Evolutionary conservation across 2,113 vertebrate species (phyloP).

Genomic region (Sander vitreus): DNA sequence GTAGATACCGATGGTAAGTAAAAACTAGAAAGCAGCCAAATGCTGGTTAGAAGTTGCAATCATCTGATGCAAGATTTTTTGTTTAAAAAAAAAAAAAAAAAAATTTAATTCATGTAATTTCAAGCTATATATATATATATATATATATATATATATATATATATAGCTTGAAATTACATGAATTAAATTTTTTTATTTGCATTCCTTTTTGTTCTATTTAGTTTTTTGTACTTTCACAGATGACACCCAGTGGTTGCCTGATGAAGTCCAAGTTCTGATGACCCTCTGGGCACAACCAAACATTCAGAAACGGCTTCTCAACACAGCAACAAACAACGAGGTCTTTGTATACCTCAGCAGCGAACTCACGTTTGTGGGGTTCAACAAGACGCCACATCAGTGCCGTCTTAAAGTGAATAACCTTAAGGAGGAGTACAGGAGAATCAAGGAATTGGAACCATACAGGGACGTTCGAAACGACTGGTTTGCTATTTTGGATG

Average conservation of each 20-base stretch:
- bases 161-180: too few species aligned
- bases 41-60: background rate
- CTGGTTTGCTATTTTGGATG: conserved; percentile 54
- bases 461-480: background rate
- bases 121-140: background rate
- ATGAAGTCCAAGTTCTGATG: conserved; percentile 56
- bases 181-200: too few species aligned
- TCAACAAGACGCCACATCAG: conserved; percentile 34
- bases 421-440: conserved; percentile 39
- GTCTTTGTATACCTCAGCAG: conserved; percentile 42
- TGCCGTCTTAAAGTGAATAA: conserved; percentile 42
- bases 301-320: conserved; percentile 46
- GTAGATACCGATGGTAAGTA: conserved; percentile 16
- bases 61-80: background rate
- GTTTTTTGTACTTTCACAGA: background rate
- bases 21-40: background rate
- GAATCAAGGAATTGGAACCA: background rate
- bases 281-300: conserved; percentile 53
- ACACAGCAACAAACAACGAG: background rate
- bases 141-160: background rate
- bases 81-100: too few species aligned
- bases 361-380: conserved; percentile 40
- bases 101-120: background rate
- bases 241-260: conserved; percentile 21
- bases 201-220: background rate